Evolutionary conservation across 2,888 invertebrate species (phyloP).

Genomic region (Falcaria lacertinaria): DNA sequence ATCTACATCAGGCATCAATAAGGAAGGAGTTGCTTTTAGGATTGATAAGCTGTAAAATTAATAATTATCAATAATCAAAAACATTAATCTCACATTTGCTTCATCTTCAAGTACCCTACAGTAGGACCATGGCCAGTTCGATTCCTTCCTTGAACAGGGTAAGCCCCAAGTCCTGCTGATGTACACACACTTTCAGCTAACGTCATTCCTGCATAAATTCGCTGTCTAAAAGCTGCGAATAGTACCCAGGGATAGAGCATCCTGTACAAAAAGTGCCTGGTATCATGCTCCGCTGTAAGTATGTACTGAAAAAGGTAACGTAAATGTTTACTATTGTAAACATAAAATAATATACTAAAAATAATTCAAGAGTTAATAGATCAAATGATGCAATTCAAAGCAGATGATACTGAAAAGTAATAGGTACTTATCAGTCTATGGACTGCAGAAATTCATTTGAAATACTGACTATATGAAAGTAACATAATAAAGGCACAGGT

Average conservation of each 20-base stretch:
- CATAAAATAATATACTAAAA: no score
- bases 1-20: no score
- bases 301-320: conserved; percentile 89
- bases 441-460: no score
- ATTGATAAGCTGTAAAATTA: conserved; percentile 5
- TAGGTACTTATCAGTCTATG: no score
- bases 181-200: conserved; percentile 96
- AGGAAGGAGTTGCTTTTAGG: no score
- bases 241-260: conserved; percentile 92
- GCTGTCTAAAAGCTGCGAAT: conserved; percentile 92
- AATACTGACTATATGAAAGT: no score
- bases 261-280: conserved; percentile 86
- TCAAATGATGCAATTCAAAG: no score
- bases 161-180: conserved; percentile 94
- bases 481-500: no score
- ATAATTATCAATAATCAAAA: background rate
- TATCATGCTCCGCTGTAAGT: conserved; percentile 86
- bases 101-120: conserved; percentile 81
- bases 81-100: conserved; percentile 71
- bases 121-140: conserved; percentile 92
- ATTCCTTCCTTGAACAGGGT: conserved; percentile 87
- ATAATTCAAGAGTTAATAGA: no score
- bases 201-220: conserved; percentile 94
- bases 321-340: no score
- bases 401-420: no score